Percentiles rank a stretch among this genome's conserved stretches.
phyloP scores from a whole-genome alignment of 2,797 vertebrate species.

The Glyptemys insculpta region DNA sequence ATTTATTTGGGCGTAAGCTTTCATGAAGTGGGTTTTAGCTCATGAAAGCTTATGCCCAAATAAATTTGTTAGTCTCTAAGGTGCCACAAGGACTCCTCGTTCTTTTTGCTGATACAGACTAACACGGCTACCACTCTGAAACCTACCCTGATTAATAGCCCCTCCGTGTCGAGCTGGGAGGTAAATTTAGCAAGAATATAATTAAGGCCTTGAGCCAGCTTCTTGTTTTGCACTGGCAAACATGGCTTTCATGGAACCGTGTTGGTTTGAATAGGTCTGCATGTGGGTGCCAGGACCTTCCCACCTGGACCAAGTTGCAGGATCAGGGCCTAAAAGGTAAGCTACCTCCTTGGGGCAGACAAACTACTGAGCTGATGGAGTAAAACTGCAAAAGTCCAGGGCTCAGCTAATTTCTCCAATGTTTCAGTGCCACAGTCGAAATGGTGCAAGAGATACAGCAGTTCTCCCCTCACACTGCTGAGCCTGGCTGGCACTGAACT shows the following conservation, averaged over 20 bases:
- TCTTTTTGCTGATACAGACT: too few species aligned
- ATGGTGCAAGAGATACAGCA: not conserved
- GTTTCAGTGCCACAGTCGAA: not conserved
- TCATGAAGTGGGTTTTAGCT: too few species aligned
- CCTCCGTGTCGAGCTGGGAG: not conserved
- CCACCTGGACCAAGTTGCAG: not conserved
- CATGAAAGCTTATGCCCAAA: too few species aligned
- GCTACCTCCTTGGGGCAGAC: not conserved
- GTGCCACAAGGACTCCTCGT: too few species aligned
- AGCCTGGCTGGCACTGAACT: not conserved
- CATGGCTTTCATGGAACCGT: not conserved
- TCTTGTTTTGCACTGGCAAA: not conserved
- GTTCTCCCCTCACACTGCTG: not conserved
- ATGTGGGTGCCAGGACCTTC: not conserved
- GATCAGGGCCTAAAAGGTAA: not conserved
- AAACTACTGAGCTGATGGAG: not conserved
- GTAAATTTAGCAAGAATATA: not conserved
- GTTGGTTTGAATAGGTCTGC: too few species aligned
- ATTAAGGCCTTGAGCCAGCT: not conserved
- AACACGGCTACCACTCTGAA: too few species aligned
- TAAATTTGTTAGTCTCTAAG: too few species aligned
- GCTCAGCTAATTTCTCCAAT: not conserved
- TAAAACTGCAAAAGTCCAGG: not conserved
- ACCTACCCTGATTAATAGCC: not conserved
- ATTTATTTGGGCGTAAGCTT: too few species aligned